Percentiles rank a stretch among this genome's conserved stretches.
These are phyloP conservation scores for Sphinx pinastri DNA, from an alignment of 2,888 invertebrate genomes.

Conservation along the genomic window DNA sequence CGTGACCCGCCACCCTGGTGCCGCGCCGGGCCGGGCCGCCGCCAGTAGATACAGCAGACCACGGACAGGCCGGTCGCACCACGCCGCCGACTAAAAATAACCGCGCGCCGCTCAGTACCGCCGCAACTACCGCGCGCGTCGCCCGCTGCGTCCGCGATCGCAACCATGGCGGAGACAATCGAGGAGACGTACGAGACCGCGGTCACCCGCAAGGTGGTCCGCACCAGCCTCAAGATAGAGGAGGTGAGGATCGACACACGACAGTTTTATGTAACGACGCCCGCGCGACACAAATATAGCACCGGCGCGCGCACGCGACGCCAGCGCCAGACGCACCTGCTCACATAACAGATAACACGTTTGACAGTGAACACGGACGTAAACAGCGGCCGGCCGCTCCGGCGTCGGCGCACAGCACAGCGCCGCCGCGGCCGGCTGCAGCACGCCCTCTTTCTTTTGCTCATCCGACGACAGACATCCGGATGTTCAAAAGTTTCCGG, in stretches of 20 bases:
- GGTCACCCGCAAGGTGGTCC: conserved; percentile 88
- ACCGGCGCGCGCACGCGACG: conserved; percentile 57
- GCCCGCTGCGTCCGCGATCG: conserved; percentile 77
- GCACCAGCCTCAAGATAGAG: conserved; percentile 88
- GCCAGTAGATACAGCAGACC: conserved; percentile 33
- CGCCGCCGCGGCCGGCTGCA: conserved; percentile 39
- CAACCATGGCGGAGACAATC: conserved; percentile 87
- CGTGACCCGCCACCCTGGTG: conserved; percentile 32
- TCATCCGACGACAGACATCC: conserved; percentile 53
- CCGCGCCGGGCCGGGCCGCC: conserved; percentile 31
- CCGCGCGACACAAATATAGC: conserved; percentile 73
- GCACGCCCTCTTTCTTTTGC: conserved; percentile 38
- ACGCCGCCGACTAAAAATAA: conserved; percentile 79
- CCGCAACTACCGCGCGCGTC: conserved; percentile 78
- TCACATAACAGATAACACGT: conserved; percentile 79
- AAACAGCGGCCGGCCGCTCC: conserved; percentile 60
- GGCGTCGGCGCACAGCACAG: conserved; percentile 29
- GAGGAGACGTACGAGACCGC: conserved; percentile 88
- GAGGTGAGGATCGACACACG: conserved; percentile 85
- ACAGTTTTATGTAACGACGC: conserved; percentile 73
- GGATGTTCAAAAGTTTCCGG: conserved; percentile 65
- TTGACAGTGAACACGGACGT: conserved; percentile 78
- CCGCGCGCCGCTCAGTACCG: conserved; percentile 75
- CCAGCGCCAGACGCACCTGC: conserved; percentile 66
- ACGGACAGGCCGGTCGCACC: conserved; percentile 50